phyloP scores from a whole-genome alignment of 2,888 invertebrate genomes.

The Siphlonurus alternatus region DNA sequence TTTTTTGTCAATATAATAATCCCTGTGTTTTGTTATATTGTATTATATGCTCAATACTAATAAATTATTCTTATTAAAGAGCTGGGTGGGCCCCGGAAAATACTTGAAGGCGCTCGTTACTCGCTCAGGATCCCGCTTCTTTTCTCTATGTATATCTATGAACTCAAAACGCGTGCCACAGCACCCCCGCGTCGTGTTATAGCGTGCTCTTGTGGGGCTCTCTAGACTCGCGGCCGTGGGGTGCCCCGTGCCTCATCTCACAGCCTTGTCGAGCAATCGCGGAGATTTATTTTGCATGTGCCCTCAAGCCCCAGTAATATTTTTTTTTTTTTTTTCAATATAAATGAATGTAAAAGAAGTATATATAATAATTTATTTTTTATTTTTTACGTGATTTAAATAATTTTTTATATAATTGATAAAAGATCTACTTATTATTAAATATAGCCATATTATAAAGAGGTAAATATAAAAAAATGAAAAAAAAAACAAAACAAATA shows the following conservation, averaged over 20 bases:
- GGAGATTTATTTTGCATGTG: neutral
- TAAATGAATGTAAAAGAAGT: neutral
- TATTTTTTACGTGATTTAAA: slow-evolving; percentile 3
- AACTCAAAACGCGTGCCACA: neutral
- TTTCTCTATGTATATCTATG: neutral
- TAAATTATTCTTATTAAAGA: no score
- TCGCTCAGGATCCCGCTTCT: no score
- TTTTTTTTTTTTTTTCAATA: neutral
- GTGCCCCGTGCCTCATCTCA: neutral
- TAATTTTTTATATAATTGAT: slow-evolving; percentile 9
- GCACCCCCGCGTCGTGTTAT: no score
- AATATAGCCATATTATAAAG: no score
- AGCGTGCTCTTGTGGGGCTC: neutral
- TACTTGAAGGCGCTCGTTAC: no score
- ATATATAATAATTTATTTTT: neutral
- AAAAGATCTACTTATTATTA: slow-evolving; percentile 6
- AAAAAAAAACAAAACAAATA: slow-evolving; percentile 6
- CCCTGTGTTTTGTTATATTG: neutral
- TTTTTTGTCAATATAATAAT: neutral
- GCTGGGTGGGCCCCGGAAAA: neutral
- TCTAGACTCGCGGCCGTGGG: neutral
- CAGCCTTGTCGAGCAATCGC: neutral
- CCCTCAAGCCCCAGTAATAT: neutral
- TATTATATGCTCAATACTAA: neutral
- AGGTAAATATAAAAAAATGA: neutral